A percentile compares a stretch with the other conserved stretches of the same genome.
phyloP scores from a whole-genome alignment of 2,888 invertebrate genomes.

The Ephialtes manifestator region DNA sequence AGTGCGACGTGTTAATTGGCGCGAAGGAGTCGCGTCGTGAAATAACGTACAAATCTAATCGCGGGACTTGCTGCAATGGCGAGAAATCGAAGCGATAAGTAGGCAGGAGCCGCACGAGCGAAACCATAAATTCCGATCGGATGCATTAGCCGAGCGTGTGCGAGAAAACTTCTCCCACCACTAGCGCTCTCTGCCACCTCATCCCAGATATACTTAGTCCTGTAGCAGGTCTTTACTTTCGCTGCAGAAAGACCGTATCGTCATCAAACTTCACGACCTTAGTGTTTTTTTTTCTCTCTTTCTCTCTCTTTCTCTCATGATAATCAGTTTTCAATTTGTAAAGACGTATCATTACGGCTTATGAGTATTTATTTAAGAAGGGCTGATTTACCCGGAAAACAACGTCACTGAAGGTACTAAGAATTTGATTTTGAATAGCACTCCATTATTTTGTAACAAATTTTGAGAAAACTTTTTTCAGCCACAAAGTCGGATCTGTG shows the following conservation, averaged over 20 bases:
- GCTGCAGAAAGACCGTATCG: not conserved
- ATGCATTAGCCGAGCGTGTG: slow-evolving; percentile 76
- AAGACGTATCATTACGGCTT: not conserved
- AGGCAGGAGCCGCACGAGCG: slow-evolving; percentile 62
- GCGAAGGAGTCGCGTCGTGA: slow-evolving; percentile 72
- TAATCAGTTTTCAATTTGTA: slow-evolving; percentile 3
- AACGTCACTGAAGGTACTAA: not conserved
- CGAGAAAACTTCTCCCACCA: slow-evolving; percentile 50
- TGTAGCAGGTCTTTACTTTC: slow-evolving; percentile 15
- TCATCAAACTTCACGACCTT: slow-evolving; percentile 12
- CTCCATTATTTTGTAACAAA: no score
- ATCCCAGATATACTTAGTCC: slow-evolving; percentile 6
- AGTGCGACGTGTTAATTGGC: slow-evolving; percentile 78
- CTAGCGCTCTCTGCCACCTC: slow-evolving; percentile 24
- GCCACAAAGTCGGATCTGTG: no score
- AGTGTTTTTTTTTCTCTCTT: no score
- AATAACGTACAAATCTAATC: slow-evolving; percentile 78
- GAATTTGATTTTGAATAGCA: not conserved
- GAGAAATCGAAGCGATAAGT: slow-evolving; percentile 74
- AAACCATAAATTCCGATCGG: slow-evolving; percentile 81
- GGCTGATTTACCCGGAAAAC: not conserved
- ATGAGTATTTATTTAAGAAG: not conserved
- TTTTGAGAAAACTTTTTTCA: no score
- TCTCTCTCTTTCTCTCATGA: not conserved
- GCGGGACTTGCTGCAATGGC: slow-evolving; percentile 67